Percentiles rank a stretch among this genome's conserved stretches.
phyloP scores from a whole-genome alignment of 2,888 invertebrate genomes.

The Odontothrips loti region DNA sequence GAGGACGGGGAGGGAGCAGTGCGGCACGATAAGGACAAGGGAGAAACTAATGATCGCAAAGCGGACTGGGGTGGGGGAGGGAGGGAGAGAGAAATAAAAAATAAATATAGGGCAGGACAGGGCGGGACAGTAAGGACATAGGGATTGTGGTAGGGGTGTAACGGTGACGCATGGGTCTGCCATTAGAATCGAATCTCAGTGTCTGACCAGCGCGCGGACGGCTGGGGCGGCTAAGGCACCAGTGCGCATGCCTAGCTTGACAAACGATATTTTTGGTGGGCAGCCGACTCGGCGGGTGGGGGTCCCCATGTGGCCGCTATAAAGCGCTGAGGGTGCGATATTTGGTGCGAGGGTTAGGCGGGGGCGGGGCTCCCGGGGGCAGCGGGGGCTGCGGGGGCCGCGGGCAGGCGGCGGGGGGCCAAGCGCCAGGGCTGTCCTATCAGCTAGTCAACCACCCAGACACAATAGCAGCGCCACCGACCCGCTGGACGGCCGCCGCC shows the following conservation, averaged over 20 bases:
- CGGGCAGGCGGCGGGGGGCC: neutral
- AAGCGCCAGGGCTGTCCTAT: neutral
- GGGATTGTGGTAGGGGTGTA: neutral
- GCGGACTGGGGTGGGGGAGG: neutral
- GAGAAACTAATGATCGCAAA: too few relatives aligned
- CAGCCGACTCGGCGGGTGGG: too few relatives aligned
- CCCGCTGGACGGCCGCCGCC: too few relatives aligned
- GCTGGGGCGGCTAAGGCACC: too few relatives aligned
- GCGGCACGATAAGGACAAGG: too few relatives aligned
- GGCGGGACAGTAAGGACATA: neutral
- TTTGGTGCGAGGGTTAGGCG: slow-evolving; percentile 8
- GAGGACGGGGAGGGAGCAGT: too few relatives aligned
- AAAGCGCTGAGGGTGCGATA: slow-evolving; percentile 16
- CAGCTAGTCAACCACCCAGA: neutral
- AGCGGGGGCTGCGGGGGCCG: neutral
- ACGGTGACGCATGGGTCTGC: too few relatives aligned
- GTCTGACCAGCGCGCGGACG: too few relatives aligned
- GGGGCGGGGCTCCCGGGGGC: neutral
- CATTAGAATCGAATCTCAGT: neutral
- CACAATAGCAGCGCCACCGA: neutral
- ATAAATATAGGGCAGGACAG: neutral
- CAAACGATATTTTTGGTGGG: neutral
- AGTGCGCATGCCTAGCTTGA: too few relatives aligned
- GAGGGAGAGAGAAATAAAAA: neutral
- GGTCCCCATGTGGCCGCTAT: neutral